These are phyloP conservation scores for Australoheros scitulus DNA, from an alignment of 2,113 vertebrate species.

Conservation along the genomic window DNA sequence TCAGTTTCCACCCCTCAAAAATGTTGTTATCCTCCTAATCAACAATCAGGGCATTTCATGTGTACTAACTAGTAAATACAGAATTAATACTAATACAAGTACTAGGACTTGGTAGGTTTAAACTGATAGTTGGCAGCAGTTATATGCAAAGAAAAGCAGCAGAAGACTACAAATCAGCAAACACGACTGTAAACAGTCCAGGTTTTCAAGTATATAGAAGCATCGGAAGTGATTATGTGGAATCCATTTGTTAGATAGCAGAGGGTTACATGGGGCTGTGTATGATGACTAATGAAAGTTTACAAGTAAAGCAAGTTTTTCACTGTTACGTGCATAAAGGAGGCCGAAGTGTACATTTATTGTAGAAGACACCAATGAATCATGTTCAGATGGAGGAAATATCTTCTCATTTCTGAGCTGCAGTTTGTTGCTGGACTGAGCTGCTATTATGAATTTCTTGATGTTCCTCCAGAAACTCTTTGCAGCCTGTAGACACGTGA, in stretches of 20 bases:
- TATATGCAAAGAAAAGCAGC: too few relatives aligned
- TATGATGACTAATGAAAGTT: background rate
- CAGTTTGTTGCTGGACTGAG: background rate
- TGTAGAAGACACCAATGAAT: background rate
- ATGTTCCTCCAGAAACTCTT: conserved; percentile 35
- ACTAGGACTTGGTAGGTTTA: too few relatives aligned
- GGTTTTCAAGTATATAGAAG: too few relatives aligned
- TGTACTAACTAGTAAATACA: background rate
- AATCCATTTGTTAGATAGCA: too few relatives aligned
- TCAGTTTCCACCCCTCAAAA: background rate
- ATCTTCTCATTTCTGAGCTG: background rate
- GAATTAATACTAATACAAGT: too few relatives aligned
- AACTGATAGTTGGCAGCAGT: too few relatives aligned
- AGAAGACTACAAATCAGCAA: too few relatives aligned
- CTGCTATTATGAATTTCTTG: conserved; percentile 18
- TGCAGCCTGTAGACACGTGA: background rate
- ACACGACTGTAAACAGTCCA: too few relatives aligned
- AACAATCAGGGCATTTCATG: background rate
- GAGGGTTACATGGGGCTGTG: too few relatives aligned
- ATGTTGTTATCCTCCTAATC: background rate
- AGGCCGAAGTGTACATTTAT: background rate
- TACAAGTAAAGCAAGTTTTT: background rate
- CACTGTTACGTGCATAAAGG: background rate
- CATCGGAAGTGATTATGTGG: too few relatives aligned
- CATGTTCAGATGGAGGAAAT: background rate